Base-by-base conservation (phyloP, 1,140 invertebrate species). In the Scaptodrosophila lebanonensis region DNA sequence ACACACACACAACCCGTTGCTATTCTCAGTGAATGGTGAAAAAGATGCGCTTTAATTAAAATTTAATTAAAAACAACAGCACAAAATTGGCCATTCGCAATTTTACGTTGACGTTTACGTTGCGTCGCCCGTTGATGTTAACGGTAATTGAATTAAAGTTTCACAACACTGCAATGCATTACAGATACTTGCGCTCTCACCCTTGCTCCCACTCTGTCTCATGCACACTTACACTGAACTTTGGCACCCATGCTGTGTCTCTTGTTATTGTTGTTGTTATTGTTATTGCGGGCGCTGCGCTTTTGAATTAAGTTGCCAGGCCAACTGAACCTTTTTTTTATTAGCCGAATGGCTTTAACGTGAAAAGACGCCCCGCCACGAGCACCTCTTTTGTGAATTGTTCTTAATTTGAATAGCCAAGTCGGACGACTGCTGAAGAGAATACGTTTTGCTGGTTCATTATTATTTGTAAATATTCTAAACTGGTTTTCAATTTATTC, bases 61-160 rank as follows among this genome's bases (percentile, higher is more conserved):
- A 54, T 72, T 73, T 73, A 73, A 79, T 79, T 68, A 82, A 79
- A 82, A 82, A 56, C 52, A 79, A 82, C 75, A 66, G 39, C 50
- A 65, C 54, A 66, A 67, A 79, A 76, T 73, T 83, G 76, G 15
- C 76, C 83, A 79, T 77, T 77, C 67, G 44, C 48, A 63, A 44
- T 54, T 68, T 54, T 20, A 33, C 39, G 25, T n/a, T 17, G 33
- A 17, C 22, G 47, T 51, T 38, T 33, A 25, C 38, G 52, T 18
- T 54, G 29, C 9, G 32, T 30, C 33, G 35, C 40, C 49, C 52
- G 56, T 35, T 64, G 47, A 60, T 79, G 66, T 82, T 73, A 61
- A 45, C 60, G 65, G 65, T 71, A 63, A 77, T 73, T 72, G 75
- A 77, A 77, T 77, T 79, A 79, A 82, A 73, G 54, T 77, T 79